These are phyloP conservation scores for Bombus breviceps DNA, from an alignment of 1,140 invertebrate species.

Conservation along the genomic window DNA sequence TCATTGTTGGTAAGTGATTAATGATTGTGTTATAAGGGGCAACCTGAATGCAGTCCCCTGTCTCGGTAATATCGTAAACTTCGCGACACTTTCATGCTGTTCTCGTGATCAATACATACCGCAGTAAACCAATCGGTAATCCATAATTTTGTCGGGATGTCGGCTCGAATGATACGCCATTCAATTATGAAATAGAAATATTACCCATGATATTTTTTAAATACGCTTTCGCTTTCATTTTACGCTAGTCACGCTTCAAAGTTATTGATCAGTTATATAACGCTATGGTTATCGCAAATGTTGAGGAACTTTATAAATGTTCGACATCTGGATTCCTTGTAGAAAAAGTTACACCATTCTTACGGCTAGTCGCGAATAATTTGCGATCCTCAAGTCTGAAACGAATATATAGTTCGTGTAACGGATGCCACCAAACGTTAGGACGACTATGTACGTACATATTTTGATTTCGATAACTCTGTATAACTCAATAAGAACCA, in stretches of 20 bases:
- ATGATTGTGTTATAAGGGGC: constrained; percentile 68
- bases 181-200: neutral
- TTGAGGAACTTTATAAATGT: neutral
- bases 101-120: constrained; percentile 53
- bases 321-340: neutral
- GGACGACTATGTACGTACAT: too few relatives aligned
- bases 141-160: neutral
- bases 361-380: neutral
- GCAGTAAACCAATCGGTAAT: too few relatives aligned
- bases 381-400: neutral
- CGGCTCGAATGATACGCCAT: neutral
- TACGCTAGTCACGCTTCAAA: too few relatives aligned
- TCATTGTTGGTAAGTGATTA: constrained; percentile 76
- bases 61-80: constrained; percentile 51
- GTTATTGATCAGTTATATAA: too few relatives aligned
- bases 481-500: neutral
- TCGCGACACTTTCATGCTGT: constrained; percentile 61
- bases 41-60: constrained; percentile 53
- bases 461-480: neutral
- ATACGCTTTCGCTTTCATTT: too few relatives aligned
- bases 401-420: neutral
- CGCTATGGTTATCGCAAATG: too few relatives aligned
- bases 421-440: too few relatives aligned
- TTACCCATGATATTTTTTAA: too few relatives aligned
- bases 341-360: neutral